Evolutionary conservation across 2,888 invertebrate species (phyloP), one percentile per base, ranked within the genome.

Genomic region (Mesorhabditis spiculigera): DNA sequence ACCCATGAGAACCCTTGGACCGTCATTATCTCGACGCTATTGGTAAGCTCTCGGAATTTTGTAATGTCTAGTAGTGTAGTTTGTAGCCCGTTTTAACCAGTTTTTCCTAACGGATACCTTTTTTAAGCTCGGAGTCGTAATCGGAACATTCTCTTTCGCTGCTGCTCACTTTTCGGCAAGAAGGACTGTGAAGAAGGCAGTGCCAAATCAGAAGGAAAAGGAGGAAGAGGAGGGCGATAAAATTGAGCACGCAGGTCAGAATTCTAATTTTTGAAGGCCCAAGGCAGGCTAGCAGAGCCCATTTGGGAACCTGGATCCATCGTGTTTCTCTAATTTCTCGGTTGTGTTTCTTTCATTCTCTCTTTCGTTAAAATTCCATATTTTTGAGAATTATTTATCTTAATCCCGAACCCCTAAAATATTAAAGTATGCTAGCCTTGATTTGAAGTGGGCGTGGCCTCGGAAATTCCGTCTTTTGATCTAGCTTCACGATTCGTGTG

Each of bases 11-110:
- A 50, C n/a, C 58, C 58, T 13, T 50, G 8, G 58, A 50, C 58
- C 8, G 58, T 50, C 58, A 50, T 50, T 50, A n/a, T 10, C 8
- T 50, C n/a, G 1, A 50, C 58, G 58, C 58, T 50, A 13, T 50
- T 50, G 58, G 58, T 50, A 13, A 50, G 58, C n/a, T 50, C n/a
- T 50, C 58, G n/a, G 58, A 50, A 50, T 50, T 50, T 50, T 50
- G n/a, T 50, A 50, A n/a, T 13, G n/a, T 50, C n/a, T n/a, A 13
- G n/a, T n/a, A 13, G 58, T n/a, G 8, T 50, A 50, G n/a, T 13
- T 50, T n/a, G 58, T 13, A 13, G 10, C 58, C 10, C 28, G 28
- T 28, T 28, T 28, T 28, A 28, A 28, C 28, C 28, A 28, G 28
- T 28, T 28, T 28, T 28, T 28, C 28, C 28, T 28, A 28, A 28